These are phyloP conservation scores for Saccostrea cuccullata DNA, from an alignment of 1,140 invertebrate genomes.

Conservation along the genomic window DNA sequence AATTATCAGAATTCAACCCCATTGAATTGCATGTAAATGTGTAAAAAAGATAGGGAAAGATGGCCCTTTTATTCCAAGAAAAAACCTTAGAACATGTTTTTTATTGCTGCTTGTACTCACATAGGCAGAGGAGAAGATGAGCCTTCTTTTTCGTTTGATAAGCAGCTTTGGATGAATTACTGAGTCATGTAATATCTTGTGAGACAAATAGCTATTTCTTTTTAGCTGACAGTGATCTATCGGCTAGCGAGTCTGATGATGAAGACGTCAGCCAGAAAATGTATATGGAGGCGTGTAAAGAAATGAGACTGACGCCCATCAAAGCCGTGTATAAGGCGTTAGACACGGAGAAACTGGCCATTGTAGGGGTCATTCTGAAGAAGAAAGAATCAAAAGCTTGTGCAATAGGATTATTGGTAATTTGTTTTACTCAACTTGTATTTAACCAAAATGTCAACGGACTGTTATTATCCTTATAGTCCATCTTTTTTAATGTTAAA, in stretches of 20 bases:
- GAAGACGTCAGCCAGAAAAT: constrained; percentile 45
- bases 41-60: too few species aligned
- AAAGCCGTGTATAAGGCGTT: constrained; percentile 46
- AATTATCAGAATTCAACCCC: too few species aligned
- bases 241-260: background rate
- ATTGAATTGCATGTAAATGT: too few species aligned
- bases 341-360: constrained; percentile 31
- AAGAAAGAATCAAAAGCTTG: constrained; percentile 53
- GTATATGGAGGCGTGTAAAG: constrained; percentile 52
- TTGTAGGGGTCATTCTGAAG: constrained; percentile 49
- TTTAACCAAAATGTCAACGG: background rate
- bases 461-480: too few species aligned
- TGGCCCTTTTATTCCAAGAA: too few species aligned
- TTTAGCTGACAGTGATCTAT: constrained; percentile 33
- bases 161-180: too few species aligned
- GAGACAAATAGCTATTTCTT: background rate
- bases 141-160: too few species aligned
- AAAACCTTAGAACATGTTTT: too few species aligned
- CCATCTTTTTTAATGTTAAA: too few species aligned
- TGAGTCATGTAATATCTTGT: too few species aligned
- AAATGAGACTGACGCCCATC: constrained; percentile 43
- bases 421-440: background rate
- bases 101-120: too few species aligned
- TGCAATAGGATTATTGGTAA: constrained; percentile 55
- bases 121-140: too few species aligned